Percentiles rank a stretch among this genome's conserved stretches.
phyloP scores from a whole-genome alignment of 2,888 invertebrate species.

The Lepeophtheirus nordmannii region DNA sequence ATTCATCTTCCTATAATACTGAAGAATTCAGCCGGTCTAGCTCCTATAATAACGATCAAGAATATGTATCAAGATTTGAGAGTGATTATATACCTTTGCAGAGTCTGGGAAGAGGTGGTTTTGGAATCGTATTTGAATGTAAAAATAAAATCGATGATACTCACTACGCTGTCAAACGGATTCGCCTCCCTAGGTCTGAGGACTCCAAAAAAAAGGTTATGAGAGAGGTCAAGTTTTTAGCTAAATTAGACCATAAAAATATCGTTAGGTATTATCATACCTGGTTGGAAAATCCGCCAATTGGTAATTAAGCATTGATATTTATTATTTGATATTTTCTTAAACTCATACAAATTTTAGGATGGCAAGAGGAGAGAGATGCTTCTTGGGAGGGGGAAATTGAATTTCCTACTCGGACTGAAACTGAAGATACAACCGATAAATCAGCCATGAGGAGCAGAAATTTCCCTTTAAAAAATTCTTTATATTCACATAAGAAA shows the following conservation, averaged over 20 bases:
- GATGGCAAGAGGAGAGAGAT: constrained; percentile 69
- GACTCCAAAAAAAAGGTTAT: constrained; percentile 70
- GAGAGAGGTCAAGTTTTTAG: constrained; percentile 84
- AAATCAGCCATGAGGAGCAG: neutral
- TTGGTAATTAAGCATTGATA: constrained; percentile 35
- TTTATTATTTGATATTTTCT: neutral
- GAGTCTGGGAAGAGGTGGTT: constrained; percentile 76
- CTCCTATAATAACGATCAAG: constrained; percentile 1
- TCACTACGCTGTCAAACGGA: constrained; percentile 79
- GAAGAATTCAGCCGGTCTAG: neutral
- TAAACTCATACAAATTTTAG: neutral
- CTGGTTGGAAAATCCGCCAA: constrained; percentile 84
- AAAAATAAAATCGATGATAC: constrained; percentile 84
- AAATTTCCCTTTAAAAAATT: no score
- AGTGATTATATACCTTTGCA: constrained; percentile 67
- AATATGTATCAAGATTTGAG: constrained; percentile 51
- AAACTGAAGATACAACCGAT: neutral
- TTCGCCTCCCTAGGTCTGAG: constrained; percentile 41
- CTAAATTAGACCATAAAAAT: constrained; percentile 81
- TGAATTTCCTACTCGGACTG: neutral
- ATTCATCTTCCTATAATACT: neutral
- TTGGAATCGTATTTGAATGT: constrained; percentile 90
- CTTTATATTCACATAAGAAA: neutral
- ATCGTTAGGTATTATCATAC: constrained; percentile 91
- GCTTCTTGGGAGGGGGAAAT: constrained; percentile 37